Evolutionary conservation across 1,140 invertebrate species (phyloP), one percentile per base, ranked within the genome.

Genomic region (Neodiprion lecontei): DNA sequence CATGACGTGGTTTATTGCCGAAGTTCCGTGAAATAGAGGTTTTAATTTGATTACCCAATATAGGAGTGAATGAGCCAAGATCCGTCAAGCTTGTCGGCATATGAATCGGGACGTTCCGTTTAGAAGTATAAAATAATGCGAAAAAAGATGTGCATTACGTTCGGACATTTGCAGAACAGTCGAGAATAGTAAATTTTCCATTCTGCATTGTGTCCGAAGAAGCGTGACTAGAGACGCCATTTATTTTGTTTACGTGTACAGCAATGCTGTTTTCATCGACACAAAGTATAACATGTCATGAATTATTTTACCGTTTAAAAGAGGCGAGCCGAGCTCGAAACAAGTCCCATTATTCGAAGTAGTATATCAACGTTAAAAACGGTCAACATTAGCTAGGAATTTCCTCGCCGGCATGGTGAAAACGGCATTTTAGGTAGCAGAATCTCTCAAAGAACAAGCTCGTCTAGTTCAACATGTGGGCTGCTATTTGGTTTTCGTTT

Each of bases 171-270:
- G 67, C 67, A 0, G 69, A 75, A 74, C 14, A 47, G 65, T 70
- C 47, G 69, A 70, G 14, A 61, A 61, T 3, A 11, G 12, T 9
- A 69, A 69, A 75, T 75, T 76, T 71, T 75, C 74, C 65, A 70
- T 11, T 73, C 47, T 71, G 66, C 23, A 10, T 68, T 61, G 53
- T 40, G 28, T 61, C 53, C 53, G 17, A 11, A 40, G 66, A 76
- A 69, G 21, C 76, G 75, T 69, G 21, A 50, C 61, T 17, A 17
- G 11, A 17, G 77, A 75, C 80, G 81, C 80, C 81, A 82, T 82
- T 80, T 80, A 82, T 72, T 79, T 82, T 82, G 81, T 82, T 82
- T 81, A 82, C 77, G 66, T 67, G 28, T 53, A 69, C 28, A 69
- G 10, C 21, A 70, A 70, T 11, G 50, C 48, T n/a, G 66, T 61